phyloP scores from a whole-genome alignment of 2,797 vertebrate genomes.

The Pseudochirops cupreus region DNA sequence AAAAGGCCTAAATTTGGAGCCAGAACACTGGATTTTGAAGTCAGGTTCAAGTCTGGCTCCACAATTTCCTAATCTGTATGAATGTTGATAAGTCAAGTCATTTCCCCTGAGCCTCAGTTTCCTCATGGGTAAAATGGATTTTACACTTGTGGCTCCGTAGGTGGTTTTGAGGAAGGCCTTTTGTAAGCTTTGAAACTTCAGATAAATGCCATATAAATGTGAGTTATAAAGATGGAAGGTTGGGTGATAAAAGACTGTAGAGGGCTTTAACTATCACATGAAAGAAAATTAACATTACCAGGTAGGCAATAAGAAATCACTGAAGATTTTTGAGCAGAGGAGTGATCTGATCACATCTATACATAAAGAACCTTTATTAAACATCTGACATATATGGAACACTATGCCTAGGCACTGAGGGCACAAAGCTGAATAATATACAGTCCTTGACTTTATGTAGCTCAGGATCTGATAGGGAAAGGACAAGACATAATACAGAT shows the following conservation, averaged over 20 bases:
- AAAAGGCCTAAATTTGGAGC: neutral
- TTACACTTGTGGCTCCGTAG: neutral
- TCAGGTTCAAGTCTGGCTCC: neutral
- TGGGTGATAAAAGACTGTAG: neutral
- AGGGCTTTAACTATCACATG: neutral
- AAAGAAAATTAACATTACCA: slow-evolving; percentile 12
- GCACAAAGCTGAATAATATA: neutral
- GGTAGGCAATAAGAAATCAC: slow-evolving; percentile 14
- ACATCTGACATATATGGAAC: neutral
- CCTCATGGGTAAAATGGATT: neutral
- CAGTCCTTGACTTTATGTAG: neutral
- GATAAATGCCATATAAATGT: neutral
- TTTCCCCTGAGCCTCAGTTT: neutral
- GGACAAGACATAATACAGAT: neutral
- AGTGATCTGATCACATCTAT: neutral
- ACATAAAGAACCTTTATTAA: slow-evolving; percentile 1
- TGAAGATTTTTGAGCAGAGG: slow-evolving; percentile 5
- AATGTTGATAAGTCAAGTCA: neutral
- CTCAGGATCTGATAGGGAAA: neutral
- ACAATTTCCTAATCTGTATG: neutral
- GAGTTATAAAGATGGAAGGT: neutral
- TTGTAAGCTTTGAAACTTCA: neutral
- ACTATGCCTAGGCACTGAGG: neutral
- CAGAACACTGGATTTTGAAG: neutral
- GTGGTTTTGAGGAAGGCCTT: neutral